phyloP scores from a whole-genome alignment of 2,113 vertebrate species.

The Pluvialis apricaria region DNA sequence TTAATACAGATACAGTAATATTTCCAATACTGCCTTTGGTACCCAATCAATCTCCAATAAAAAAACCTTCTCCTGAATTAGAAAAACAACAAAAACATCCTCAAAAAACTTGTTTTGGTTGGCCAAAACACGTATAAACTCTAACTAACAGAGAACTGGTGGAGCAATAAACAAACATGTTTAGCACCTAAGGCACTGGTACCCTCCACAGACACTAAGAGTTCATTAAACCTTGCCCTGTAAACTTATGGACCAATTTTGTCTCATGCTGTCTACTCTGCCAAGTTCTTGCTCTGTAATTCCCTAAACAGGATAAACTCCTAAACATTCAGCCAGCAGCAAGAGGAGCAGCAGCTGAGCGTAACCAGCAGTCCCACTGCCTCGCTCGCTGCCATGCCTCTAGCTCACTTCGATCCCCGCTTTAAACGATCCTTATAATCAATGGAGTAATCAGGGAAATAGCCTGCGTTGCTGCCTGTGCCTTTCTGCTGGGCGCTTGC shows the following conservation, averaged over 20 bases:
- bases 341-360: constrained; percentile 20
- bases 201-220: background rate
- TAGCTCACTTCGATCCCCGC: background rate
- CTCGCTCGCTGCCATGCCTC: background rate
- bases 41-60: background rate
- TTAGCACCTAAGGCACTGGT: constrained; percentile 39
- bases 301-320: constrained; percentile 37
- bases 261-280: constrained; percentile 34
- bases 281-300: constrained; percentile 49
- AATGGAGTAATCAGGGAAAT: background rate
- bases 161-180: constrained; percentile 40
- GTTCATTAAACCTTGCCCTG: constrained; percentile 67
- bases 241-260: constrained; percentile 46
- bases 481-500: fast-evolving
- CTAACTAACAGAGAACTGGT: background rate
- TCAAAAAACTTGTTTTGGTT: background rate
- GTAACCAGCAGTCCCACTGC: background rate
- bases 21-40: constrained; percentile 10
- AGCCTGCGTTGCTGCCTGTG: background rate
- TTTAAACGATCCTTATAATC: background rate
- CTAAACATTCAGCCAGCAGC: constrained; percentile 30
- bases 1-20: background rate
- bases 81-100: background rate
- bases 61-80: background rate
- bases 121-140: background rate